Evolutionary conservation across 2,888 invertebrate genomes (phyloP), one percentile per base, ranked within the genome.

Genomic region (Mimumesa dahlbomi): DNA sequence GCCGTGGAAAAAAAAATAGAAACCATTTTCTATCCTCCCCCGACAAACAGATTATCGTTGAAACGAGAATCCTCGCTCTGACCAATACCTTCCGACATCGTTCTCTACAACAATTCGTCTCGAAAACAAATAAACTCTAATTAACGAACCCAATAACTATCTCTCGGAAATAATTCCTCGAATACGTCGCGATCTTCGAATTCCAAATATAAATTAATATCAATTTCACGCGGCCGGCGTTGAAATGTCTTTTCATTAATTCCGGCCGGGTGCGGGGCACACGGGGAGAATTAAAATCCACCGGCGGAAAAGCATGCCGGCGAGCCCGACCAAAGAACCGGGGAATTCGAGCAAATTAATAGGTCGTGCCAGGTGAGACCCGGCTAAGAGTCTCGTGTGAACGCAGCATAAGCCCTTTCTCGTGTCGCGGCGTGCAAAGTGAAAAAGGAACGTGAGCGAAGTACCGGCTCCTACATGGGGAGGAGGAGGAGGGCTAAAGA

Each of bases 371-470:
- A 52, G 64, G 64, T 50, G 64, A 58, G 66, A 59, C 57, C 38
- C 36, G 48, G 52, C 52, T 63, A 50, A 77, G 67, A 63, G 73
- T 74, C 65, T 63, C 73, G 75, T 65, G 77, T 69, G 75, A 78
- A 78, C 71, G 68, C 57, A 58, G 66, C 66, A 61, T 77, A 71
- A 82, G 82, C 66, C 21, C 68, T 82, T 83, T 82, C 77, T 66
- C 77, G 63, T 76, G 75, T 76, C 74, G 66, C 61, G 22, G 49
- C 57, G 67, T 16, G 71, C 52, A 64, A 79, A 73, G 59, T 70
- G 70, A 77, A 77, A 75, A 76, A 67, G 64, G 52, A 67, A 75
- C 49, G 68, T 45, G 70, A 70, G 68, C 53, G 48, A 67, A 61
- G 66, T 56, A 58, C 46, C 49, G 6, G 53, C 40, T 61, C 56